Evolutionary conservation across 2,797 vertebrate genomes (phyloP).

Genomic region (Hippopotamyrus pictus): DNA sequence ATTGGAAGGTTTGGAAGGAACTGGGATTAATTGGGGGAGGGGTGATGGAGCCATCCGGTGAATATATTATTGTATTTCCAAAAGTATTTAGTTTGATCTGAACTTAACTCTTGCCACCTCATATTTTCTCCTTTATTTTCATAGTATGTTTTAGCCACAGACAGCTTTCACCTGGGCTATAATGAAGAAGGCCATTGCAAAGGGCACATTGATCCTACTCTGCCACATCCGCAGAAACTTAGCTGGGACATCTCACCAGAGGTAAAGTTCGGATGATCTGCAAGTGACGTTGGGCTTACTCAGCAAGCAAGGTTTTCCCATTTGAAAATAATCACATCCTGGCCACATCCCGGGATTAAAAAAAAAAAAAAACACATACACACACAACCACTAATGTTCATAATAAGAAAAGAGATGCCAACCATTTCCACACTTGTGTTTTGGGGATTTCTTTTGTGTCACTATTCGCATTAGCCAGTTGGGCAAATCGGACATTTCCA

Average conservation of each 20-base stretch:
- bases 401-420: neutral
- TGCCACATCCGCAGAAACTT: constrained; percentile 71
- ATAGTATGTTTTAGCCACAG: constrained; percentile 74
- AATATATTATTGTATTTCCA: neutral
- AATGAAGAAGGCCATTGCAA: constrained; percentile 80
- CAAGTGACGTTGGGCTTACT: neutral
- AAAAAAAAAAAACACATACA: too few species aligned
- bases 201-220: constrained; percentile 60
- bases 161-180: constrained; percentile 81
- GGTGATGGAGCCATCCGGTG: neutral
- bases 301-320: neutral
- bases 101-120: neutral
- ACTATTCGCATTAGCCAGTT: neutral
- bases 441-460: neutral
- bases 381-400: neutral
- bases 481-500: neutral
- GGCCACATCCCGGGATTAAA: too few species aligned
- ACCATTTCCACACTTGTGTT: neutral
- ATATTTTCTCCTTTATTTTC: neutral
- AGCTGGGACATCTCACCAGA: constrained; percentile 75
- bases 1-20: neutral
- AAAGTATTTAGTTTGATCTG: neutral
- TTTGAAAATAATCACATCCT: neutral
- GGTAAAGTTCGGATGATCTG: constrained; percentile 42
- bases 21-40: neutral